These are phyloP conservation scores for Microhierax caerulescens DNA, from an alignment of 2,797 vertebrate genomes.

Conservation along the genomic window DNA sequence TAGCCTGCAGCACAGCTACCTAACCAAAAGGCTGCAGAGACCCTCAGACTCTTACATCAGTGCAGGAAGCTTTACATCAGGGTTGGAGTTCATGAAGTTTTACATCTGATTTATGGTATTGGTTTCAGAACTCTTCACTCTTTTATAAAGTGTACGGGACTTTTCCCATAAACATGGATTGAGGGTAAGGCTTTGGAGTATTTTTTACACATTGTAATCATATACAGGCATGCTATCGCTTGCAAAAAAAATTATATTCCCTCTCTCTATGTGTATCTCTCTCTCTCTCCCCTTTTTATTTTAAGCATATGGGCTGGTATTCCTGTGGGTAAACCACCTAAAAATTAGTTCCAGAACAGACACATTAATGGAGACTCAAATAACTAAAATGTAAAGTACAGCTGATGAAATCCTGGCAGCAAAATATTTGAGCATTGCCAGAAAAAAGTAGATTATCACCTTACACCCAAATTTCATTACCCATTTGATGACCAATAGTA, in stretches of 20 bases:
- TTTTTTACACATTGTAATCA: conserved; percentile 13
- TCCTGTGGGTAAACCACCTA: conserved; percentile 60
- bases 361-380: conserved; percentile 21
- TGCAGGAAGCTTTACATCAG: background rate
- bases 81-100: background rate
- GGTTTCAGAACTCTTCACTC: background rate
- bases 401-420: conserved; percentile 49
- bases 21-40: background rate
- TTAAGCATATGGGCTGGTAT: conserved; percentile 57
- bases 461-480: background rate
- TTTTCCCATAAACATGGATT: background rate
- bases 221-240: background rate
- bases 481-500: background rate
- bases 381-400: conserved; percentile 20
- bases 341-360: conserved; percentile 65
- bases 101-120: background rate
- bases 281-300: conserved; percentile 2
- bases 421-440: conserved; percentile 24
- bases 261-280: accelerated
- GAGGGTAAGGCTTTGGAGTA: background rate
- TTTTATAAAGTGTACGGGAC: background rate
- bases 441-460: background rate
- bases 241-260: background rate
- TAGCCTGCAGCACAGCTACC: background rate
- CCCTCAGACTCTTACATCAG: background rate